Percentiles rank a stretch among this genome's conserved stretches.
phyloP scores from a whole-genome alignment of 2,797 vertebrate genomes.

The Sebastes aleutianus region DNA sequence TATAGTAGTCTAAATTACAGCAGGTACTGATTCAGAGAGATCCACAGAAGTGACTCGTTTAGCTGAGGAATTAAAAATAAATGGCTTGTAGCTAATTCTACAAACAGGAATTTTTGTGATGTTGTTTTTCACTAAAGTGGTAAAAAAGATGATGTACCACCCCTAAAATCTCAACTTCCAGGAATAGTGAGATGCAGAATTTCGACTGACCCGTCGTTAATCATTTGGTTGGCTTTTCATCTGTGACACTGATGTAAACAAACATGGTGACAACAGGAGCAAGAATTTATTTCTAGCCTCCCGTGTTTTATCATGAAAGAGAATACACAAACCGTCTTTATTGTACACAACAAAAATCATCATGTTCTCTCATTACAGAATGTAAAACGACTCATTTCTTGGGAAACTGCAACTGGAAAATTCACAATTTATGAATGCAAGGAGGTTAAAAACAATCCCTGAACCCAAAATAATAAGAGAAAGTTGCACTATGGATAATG shows the following conservation, averaged over 20 bases:
- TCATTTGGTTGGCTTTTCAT: conserved; percentile 44
- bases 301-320: conserved; percentile 42
- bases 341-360: conserved; percentile 18
- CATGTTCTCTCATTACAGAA: conserved; percentile 9
- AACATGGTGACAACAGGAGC: conserved; percentile 21
- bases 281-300: conserved; percentile 22
- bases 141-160: conserved; percentile 1
- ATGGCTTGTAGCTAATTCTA: neutral
- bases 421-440: neutral
- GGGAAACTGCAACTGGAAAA: neutral
- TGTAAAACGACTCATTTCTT: conserved; percentile 13
- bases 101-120: neutral
- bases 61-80: conserved; percentile 15
- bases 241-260: conserved; percentile 29
- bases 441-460: neutral
- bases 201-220: conserved; percentile 12
- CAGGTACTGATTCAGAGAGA: conserved; percentile 6
- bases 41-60: neutral
- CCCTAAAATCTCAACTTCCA: neutral
- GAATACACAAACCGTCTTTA: conserved; percentile 30
- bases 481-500: neutral
- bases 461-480: neutral
- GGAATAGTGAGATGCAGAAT: conserved; percentile 15
- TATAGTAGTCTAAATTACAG: neutral
- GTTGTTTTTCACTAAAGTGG: neutral